A percentile compares a stretch with the other conserved stretches of the same genome.
phyloP scores from a whole-genome alignment of 2,113 vertebrate genomes.

The Xerus inauris region DNA sequence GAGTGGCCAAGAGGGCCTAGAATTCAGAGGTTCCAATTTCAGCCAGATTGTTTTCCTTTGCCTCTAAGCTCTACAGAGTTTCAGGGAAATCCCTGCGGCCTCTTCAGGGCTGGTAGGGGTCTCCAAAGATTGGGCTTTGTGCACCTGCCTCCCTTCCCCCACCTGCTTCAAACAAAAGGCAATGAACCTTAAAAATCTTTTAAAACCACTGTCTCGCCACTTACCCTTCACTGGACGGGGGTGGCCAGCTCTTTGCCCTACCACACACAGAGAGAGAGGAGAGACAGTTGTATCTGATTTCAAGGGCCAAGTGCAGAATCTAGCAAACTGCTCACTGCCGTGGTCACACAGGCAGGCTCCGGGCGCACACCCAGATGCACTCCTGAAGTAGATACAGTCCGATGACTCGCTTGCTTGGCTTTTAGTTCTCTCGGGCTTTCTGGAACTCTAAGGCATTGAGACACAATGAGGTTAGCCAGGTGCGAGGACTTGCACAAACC shows the following conservation, averaged over 20 bases:
- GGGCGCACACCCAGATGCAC: not conserved
- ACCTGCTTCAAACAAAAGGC: constrained; percentile 5
- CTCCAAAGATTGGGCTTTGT: not conserved
- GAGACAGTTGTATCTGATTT: not conserved
- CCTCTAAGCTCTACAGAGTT: not conserved
- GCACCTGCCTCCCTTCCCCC: not conserved
- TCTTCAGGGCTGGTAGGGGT: not conserved
- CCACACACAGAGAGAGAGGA: not conserved
- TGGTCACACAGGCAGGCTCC: not conserved
- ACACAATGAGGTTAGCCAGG: constrained; percentile 51
- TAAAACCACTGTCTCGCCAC: not conserved
- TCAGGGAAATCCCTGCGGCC: not conserved
- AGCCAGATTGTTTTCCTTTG: not conserved
- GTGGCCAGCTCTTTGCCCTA: not conserved
- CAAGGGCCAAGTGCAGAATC: not conserved
- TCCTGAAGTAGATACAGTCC: not conserved
- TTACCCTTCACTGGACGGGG: not conserved
- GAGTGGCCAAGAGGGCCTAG: not conserved
- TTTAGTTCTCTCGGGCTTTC: not conserved
- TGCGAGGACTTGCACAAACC: not conserved
- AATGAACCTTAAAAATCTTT: constrained; percentile 35
- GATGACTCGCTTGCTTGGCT: not conserved
- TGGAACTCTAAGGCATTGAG: not conserved
- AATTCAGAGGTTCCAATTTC: not conserved
- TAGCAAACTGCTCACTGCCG: not conserved